These are phyloP conservation scores for Ambastaia sidthimunki DNA, from an alignment of 2,797 vertebrate genomes.

Conservation along the genomic window DNA sequence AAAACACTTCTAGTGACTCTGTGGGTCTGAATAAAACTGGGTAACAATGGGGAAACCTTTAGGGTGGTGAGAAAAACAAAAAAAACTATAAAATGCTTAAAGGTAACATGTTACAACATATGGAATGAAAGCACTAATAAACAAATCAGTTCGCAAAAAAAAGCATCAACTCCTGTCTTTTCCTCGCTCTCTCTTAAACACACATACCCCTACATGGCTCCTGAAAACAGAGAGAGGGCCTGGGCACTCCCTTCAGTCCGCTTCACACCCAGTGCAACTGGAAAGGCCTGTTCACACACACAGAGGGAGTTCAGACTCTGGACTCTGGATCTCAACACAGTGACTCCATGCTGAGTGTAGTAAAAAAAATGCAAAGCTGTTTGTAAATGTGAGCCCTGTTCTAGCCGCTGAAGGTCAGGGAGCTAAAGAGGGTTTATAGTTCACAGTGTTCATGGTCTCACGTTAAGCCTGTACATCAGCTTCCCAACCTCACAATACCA, in stretches of 20 bases:
- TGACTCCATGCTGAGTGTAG: conserved; percentile 37
- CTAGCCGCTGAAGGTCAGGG: conserved; percentile 47
- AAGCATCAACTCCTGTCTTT: background rate
- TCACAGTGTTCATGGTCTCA: conserved; percentile 10
- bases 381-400: conserved; percentile 50
- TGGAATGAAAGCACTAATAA: background rate
- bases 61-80: background rate
- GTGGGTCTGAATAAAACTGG: background rate
- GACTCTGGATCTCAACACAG: conserved; percentile 32
- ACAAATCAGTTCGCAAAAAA: conserved; percentile 19
- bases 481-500: background rate
- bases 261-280: conserved; percentile 67
- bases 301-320: background rate
- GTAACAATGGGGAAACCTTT: background rate
- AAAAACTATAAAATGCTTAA: background rate
- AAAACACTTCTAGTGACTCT: background rate
- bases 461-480: background rate
- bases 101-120: background rate
- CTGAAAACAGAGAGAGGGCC: conserved; percentile 54
- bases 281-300: conserved; percentile 75
- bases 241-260: conserved; percentile 54
- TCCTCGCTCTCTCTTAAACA: conserved; percentile 35
- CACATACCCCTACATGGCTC: conserved; percentile 52
- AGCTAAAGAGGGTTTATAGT: conserved; percentile 39
- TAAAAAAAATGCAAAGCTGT: conserved; percentile 57